phyloP scores from a whole-genome alignment of 2,888 invertebrate genomes.

The Polietes domitor region DNA sequence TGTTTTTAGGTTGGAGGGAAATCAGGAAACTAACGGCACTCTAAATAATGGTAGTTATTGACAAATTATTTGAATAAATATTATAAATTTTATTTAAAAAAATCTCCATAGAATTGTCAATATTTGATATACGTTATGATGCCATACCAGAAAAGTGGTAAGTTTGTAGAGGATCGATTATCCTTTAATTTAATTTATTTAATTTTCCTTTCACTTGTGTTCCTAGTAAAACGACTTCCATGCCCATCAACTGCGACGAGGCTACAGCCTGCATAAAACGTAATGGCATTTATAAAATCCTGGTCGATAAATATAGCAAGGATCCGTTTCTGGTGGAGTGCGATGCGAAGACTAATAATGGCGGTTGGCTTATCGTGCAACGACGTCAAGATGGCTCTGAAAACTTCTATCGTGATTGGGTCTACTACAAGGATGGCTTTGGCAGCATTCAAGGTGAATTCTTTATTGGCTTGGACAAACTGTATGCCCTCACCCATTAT shows the following conservation, averaged over 20 bases:
- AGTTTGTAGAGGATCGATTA: neutral
- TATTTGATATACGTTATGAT: slow-evolving; percentile 39
- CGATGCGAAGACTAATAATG: slow-evolving; percentile 33
- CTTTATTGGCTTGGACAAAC: slow-evolving; percentile 44
- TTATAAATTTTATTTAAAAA: no score
- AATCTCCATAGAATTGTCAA: neutral
- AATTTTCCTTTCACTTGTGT: no score
- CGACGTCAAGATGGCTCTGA: slow-evolving; percentile 47
- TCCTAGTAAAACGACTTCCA: neutral
- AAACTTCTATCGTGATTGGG: slow-evolving; percentile 46
- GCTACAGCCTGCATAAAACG: slow-evolving; percentile 42
- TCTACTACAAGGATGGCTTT: slow-evolving; percentile 32
- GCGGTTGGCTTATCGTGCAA: slow-evolving; percentile 44
- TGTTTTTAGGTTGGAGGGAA: neutral
- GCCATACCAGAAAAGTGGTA: slow-evolving; percentile 21
- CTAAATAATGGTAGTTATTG: neutral
- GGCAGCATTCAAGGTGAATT: slow-evolving; percentile 41
- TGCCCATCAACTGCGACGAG: slow-evolving; percentile 29
- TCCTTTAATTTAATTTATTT: no score
- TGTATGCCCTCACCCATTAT: slow-evolving; percentile 46
- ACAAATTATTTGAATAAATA: no score
- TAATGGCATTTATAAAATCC: slow-evolving; percentile 43
- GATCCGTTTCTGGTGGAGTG: slow-evolving; percentile 42
- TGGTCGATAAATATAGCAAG: neutral
- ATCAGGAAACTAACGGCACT: neutral